These are phyloP conservation scores for Orchesellides sinensis DNA, from an alignment of 2,888 invertebrate genomes.

Conservation along the genomic window DNA sequence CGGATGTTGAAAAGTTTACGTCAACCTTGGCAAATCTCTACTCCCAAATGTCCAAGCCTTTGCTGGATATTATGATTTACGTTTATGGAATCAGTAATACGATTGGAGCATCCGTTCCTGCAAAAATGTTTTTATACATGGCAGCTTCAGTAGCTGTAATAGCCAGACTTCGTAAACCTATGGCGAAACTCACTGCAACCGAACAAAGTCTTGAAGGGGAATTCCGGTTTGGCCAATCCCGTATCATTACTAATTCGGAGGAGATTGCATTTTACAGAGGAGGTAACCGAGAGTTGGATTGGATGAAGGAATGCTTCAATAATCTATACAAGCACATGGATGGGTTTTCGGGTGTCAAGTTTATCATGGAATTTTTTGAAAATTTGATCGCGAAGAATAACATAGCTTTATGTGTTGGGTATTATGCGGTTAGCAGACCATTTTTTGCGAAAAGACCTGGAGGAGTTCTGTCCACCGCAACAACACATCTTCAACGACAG, in stretches of 20 bases:
- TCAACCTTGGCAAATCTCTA: conserved; percentile 96
- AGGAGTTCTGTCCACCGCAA: neutral
- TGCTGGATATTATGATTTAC: conserved; percentile 96
- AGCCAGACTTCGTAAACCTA: conserved; percentile 91
- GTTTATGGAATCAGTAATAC: conserved; percentile 91
- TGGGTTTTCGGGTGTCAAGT: conserved; percentile 92
- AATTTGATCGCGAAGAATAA: conserved; percentile 98
- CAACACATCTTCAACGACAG: conserved; percentile 27
- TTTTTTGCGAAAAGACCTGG: conserved; percentile 86
- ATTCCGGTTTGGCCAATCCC: conserved; percentile 96
- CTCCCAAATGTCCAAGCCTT: conserved; percentile 96
- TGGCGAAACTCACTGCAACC: conserved; percentile 91
- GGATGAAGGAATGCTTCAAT: conserved; percentile 91
- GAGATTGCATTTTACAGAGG: conserved; percentile 87
- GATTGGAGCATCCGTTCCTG: conserved; percentile 91
- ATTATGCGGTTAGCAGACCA: conserved; percentile 95
- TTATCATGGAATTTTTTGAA: conserved; percentile 95
- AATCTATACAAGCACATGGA: conserved; percentile 84
- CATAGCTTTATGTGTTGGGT: conserved; percentile 97
- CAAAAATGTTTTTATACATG: conserved; percentile 91
- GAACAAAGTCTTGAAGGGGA: conserved; percentile 99
- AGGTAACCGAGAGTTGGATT: conserved; percentile 88
- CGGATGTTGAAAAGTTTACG: conserved; percentile 98
- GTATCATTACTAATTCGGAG: conserved; percentile 97
- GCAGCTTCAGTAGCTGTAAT: conserved; percentile 90